Base-by-base conservation (phyloP, 2,113 vertebrate genomes). In the Apodemus speciosus region DNA sequence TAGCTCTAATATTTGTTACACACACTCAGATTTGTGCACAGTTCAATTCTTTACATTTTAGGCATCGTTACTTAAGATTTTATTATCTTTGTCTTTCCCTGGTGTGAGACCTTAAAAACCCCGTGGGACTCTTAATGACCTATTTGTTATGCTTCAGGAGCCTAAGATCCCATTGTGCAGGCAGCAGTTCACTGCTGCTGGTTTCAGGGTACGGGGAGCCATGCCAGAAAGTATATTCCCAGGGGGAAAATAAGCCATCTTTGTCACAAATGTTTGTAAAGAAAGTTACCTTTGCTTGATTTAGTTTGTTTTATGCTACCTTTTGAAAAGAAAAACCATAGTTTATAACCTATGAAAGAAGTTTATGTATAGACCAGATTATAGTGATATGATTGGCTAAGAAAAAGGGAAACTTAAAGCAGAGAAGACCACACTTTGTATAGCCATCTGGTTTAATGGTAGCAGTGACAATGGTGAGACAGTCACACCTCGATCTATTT, bases 241-340 rank as follows among this genome's bases (percentile, higher is more conserved):
- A 1, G 21, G 20, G 68, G 40, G 9, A 88, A 84, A 51, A 51
- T 9, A 64, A 49, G 79, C 43, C 27, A 43, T 25, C 58, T 85
- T 69, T 20, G 7, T 76, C 32, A 88, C 68, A 68, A 85, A 56
- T 21, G 72, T 35, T 79, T 96, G 92, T 90, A 30, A 62, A 64
- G 16, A 81, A 76, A 35, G 7, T 43, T 88, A 58, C 76, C 40
- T 91, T 88, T 75, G 23, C 25, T 94, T 95, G 60, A 27, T 23
- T 60, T 93, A 15, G 4, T 84, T 90, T 77, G 27, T 40, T 89
- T 86, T 85, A 69, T 69, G 25, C 14, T 85, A 11, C 25, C 14
- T 18, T 62, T 94, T 92, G 51, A 76, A 93, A 38, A 80, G 56
- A 53, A 32, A 53, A 23, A 77, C 18, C 64, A 38, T 71, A 72